Percentiles rank a stretch among this genome's conserved stretches.
Evolutionary conservation across 1,140 invertebrate genomes (phyloP).

Genomic region (Aphis craccivora): DNA sequence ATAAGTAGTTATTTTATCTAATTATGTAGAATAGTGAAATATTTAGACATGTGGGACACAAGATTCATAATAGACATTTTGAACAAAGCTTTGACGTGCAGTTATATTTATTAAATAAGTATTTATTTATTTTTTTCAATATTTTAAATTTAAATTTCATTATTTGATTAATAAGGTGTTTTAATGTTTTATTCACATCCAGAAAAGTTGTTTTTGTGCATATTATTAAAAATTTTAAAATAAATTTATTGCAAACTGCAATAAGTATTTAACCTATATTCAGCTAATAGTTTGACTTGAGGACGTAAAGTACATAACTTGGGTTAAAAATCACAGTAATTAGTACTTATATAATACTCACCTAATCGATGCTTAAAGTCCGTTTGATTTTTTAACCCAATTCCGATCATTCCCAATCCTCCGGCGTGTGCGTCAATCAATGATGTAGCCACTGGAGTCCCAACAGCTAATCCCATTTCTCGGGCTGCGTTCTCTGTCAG

Average conservation of each 20-base stretch:
- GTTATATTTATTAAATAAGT: not conserved
- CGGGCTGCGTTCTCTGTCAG: conserved; percentile 72
- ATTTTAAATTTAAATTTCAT: not conserved
- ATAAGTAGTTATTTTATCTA: not conserved
- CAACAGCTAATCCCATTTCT: conserved; percentile 73
- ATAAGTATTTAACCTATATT: too few relatives aligned
- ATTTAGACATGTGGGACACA: not conserved
- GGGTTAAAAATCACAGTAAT: too few relatives aligned
- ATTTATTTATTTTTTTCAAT: not conserved
- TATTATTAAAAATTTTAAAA: not conserved
- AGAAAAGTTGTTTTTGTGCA: too few relatives aligned
- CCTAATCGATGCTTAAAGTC: conserved; percentile 71
- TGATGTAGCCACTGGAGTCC: conserved; percentile 83
- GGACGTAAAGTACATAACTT: too few relatives aligned
- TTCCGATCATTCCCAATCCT: conserved; percentile 82
- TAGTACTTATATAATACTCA: conserved; percentile 60
- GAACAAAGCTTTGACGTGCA: not conserved
- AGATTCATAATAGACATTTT: not conserved
- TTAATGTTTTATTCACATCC: too few relatives aligned
- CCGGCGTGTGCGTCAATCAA: conserved; percentile 97
- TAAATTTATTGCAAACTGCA: not conserved
- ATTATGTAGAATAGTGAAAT: not conserved
- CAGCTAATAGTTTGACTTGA: too few relatives aligned
- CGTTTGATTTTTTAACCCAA: conserved; percentile 67
- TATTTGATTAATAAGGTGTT: not conserved